Conservation (phyloP, 1,140 invertebrate genomes). For the Brachionus asplanchnoidis region DNA sequence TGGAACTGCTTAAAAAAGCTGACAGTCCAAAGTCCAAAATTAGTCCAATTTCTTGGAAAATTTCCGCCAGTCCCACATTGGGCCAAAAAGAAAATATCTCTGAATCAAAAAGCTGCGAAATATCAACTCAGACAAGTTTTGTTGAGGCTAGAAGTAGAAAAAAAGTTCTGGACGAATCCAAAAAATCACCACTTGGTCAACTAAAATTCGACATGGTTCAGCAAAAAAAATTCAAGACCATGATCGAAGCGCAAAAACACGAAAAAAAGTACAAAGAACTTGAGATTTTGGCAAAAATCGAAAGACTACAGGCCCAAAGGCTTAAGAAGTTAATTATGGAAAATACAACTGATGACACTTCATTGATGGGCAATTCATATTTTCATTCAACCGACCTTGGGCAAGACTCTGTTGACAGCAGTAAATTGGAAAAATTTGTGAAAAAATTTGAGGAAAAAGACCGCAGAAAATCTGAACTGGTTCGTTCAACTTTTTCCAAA, state of each 20-base stretch:
- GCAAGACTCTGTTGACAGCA: neutral
- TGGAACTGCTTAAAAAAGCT: neutral
- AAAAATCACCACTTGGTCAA: neutral
- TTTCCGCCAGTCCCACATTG: neutral
- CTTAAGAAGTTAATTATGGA: constrained; percentile 14
- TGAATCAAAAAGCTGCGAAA: neutral
- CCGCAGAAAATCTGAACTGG: neutral
- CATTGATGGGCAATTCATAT: constrained; percentile 5
- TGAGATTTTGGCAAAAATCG: constrained; percentile 18
- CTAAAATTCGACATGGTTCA: neutral
- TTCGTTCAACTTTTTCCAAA: neutral
- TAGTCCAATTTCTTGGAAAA: constrained; percentile 6
- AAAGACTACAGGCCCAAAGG: constrained; percentile 1
- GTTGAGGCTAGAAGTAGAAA: neutral
- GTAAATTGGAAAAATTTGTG: neutral
- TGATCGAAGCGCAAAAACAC: constrained; percentile 39
- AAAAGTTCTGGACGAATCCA: neutral
- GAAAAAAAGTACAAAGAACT: constrained; percentile 30
- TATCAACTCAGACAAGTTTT: constrained; percentile 32
- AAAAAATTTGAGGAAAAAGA: constrained; percentile 2
- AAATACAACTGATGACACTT: neutral
- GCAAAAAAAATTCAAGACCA: constrained; percentile 22
- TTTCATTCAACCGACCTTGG: neutral
- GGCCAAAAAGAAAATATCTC: neutral
- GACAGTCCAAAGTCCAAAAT: neutral